Evolutionary conservation across 2,888 invertebrate species (phyloP).

Genomic region (Hyalella azteca): DNA sequence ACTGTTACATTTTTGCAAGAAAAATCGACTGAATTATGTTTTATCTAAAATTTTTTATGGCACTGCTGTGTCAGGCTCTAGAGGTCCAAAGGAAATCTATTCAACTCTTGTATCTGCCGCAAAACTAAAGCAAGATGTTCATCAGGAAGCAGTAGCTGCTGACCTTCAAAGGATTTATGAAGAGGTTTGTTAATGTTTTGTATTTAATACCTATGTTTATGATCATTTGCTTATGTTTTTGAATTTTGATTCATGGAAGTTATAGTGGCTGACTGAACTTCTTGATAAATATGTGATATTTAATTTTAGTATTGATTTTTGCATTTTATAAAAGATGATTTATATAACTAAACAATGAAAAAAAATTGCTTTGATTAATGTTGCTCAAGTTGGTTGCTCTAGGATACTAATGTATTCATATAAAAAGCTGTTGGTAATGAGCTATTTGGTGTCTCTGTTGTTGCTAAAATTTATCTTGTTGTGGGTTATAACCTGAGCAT

Average conservation of each 20-base stretch:
- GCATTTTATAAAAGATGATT: not conserved
- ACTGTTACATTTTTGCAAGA: no score
- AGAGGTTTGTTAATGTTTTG: slow-evolving; percentile 25
- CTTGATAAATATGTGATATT: not conserved
- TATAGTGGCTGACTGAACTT: not conserved
- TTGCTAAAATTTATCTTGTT: not conserved
- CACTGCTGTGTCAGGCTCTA: no score
- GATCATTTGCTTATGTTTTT: not conserved
- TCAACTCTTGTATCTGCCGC: not conserved
- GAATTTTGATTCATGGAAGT: not conserved
- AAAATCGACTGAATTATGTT: no score
- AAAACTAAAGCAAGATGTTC: slow-evolving; percentile 29
- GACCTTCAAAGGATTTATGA: slow-evolving; percentile 47
- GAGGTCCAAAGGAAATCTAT: slow-evolving; percentile 18
- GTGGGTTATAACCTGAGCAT: not conserved
- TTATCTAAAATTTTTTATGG: no score
- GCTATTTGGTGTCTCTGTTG: not conserved
- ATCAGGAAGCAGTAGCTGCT: slow-evolving; percentile 41
- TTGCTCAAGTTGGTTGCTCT: no score
- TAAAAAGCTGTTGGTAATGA: no score
- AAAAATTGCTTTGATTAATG: no score
- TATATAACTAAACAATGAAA: not conserved
- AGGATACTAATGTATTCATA: no score
- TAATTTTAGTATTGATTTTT: not conserved
- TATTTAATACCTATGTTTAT: not conserved